Conservation (phyloP, 2,113 vertebrate species). For the Pantherophis guttatus region DNA sequence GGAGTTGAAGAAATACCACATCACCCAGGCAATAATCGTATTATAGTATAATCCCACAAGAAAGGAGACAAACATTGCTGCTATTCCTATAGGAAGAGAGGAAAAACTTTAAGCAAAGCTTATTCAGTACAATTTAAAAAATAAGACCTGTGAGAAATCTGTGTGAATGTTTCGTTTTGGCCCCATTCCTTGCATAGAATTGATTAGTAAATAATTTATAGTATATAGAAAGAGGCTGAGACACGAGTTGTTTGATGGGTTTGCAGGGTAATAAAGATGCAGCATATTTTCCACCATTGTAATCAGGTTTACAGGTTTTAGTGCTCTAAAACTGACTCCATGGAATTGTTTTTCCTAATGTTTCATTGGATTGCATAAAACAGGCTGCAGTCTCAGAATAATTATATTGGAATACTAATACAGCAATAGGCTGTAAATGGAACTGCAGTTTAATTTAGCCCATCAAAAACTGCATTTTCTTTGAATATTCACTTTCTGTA, state of each 20-base stretch:
- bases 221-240: neutral
- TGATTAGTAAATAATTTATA: neutral
- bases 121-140: neutral
- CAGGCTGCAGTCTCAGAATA: neutral
- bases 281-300: neutral
- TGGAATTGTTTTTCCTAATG: neutral
- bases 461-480: neutral
- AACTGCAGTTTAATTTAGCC: neutral
- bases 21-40: conserved; percentile 88
- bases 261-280: neutral
- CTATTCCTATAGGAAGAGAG: conserved; percentile 71
- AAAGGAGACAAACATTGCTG: conserved; percentile 86
- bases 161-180: neutral
- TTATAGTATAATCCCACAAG: conserved; percentile 88
- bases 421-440: neutral
- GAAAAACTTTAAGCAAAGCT: neutral
- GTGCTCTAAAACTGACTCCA: neutral
- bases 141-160: neutral
- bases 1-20: conserved; percentile 99
- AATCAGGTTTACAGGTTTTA: neutral
- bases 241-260: neutral
- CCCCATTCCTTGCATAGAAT: neutral
- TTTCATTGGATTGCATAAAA: neutral
- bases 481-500: neutral
- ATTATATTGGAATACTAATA: neutral